These are phyloP conservation scores for Heliocidaris tuberculata DNA, from an alignment of 35 echinoderm and acorn worm species.

Conservation along the genomic window DNA sequence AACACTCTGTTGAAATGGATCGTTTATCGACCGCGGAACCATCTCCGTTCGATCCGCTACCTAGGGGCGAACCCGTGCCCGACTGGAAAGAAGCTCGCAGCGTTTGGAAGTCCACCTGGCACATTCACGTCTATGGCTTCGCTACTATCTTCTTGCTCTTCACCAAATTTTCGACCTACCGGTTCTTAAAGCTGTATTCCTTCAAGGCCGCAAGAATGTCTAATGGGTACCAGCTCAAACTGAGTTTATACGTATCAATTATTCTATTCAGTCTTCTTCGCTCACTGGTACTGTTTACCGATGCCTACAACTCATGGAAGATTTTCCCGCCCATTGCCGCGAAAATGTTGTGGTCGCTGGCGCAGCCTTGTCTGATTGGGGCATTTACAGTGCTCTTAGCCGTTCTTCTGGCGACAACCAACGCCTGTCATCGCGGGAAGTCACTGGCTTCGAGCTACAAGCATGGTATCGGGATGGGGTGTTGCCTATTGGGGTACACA, in stretches of 20 bases:
- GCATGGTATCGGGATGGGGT: slow-evolving; percentile 28
- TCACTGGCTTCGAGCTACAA: slow-evolving; percentile 30
- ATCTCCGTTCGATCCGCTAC: slow-evolving; percentile 3
- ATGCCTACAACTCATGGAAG: slow-evolving; percentile 31
- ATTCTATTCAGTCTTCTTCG: slow-evolving; percentile 51
- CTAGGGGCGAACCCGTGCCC: slow-evolving; percentile 36
- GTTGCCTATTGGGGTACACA: slow-evolving; percentile 18
- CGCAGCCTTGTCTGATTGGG: slow-evolving; percentile 38
- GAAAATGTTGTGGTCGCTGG: slow-evolving; percentile 50
- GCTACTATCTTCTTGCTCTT: slow-evolving; percentile 18
- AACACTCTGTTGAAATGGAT: neutral
- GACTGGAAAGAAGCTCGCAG: slow-evolving; percentile 15
- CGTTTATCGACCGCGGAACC: neutral
- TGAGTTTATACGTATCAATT: slow-evolving; percentile 43
- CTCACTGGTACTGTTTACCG: slow-evolving; percentile 19
- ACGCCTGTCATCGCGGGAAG: slow-evolving; percentile 31
- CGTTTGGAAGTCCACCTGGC: neutral
- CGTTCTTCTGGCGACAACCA: slow-evolving; percentile 52
- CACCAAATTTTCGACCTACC: neutral
- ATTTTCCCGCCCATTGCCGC: slow-evolving; percentile 14
- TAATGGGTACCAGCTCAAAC: slow-evolving; percentile 49
- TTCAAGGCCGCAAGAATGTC: slow-evolving; percentile 44
- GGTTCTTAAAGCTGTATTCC: slow-evolving; percentile 43
- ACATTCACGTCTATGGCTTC: slow-evolving; percentile 51
- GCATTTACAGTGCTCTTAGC: slow-evolving; percentile 46